Evolutionary conservation across 2,113 vertebrate genomes (phyloP), one percentile per base, ranked within the genome.

Genomic region (Solea senegalensis): DNA sequence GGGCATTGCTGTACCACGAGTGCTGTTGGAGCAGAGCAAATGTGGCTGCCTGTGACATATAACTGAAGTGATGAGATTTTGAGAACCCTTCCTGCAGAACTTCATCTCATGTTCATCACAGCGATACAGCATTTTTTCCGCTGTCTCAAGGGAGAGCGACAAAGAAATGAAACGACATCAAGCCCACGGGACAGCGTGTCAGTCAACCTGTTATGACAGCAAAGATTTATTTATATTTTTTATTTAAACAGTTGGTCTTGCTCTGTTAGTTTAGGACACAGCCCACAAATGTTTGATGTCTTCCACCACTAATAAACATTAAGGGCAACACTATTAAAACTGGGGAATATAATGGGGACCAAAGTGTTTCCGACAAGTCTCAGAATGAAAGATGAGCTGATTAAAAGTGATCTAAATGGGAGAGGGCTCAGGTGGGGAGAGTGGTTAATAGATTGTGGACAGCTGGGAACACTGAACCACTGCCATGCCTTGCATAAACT

Each of bases 161-260:
- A 21, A 21, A 21, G 21, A 21, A 21, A 21, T 21, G 21, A 21
- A 21, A 21, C 21, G 1, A 21, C 21, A 21, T 21, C 21, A 21
- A 21, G 21, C 21, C 21, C 21, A 21, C 21, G 21, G 21, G 21
- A 21, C 21, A 21, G 21, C 21, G 21, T 21, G 21, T 21, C 21
- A 21, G 21, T 21, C 21, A 21, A 21, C 21, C 21, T 21, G 48
- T 15, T 43, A 52, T 4, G 51, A 13, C 49, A 67, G 49, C 41
- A 60, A 49, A 45, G 48, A 39, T 54, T 51, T 59, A 26, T 13
- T 26, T 11, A 11, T 51, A 21, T 15, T 39, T 10, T 45, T 15
- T 53, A 9, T 45, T 44, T 58, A 44, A 73, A 44, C 16, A 41
- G 51, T 72, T 27, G n/a, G 27, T 48, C 49, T 12, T 53, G 9